Evolutionary conservation across 2,888 invertebrate species (phyloP), one percentile per base, ranked within the genome.

Genomic region (Linyphia triangularis): DNA sequence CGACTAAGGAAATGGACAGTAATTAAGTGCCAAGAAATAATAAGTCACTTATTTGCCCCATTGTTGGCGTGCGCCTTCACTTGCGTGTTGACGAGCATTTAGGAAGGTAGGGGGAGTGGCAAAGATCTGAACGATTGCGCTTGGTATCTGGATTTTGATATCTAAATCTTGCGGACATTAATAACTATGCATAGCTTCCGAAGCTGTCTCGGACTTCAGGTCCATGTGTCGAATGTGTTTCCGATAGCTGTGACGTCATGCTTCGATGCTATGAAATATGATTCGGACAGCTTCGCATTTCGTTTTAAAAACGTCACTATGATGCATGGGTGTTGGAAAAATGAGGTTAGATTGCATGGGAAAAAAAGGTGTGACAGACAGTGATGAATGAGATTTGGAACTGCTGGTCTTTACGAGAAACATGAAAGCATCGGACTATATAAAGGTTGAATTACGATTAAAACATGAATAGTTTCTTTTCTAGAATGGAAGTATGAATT

Each of bases 141-240:
- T 13, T n/a, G 51, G 51, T 40, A 13, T 51, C 72, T n/a, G n/a
- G n/a, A n/a, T n/a, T 40, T 28, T 51, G 51, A 72, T 72, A 51
- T 72, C 57, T 72, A 43, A 72, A 72, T 72, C 72, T 57, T 43
- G 51, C 13, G 6, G 26, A n/a, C 72, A 72, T 72, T 72, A 72
- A 72, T 72, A 72, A 72, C 43, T n/a, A n/a, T 40, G 16, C 19
- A 19, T 22, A 13, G 37, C 30, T 73, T 33, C 30, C 19, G 30
- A 24, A 30, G n/a, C 28, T n/a, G 30, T 59, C 33, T 51, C 5
- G 19, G 37, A 22, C 67, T 33, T 69, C 67, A 10, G 51, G 51
- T 13, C n/a, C 51, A 51, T 16, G 51, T 51, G 51, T 51, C 51
- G 51, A 51, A 51, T 51, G 0, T 9, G 16, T 13, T 0, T 1